Conservation (phyloP, 2,113 vertebrate genomes). For the Hyaena hyaena region DNA sequence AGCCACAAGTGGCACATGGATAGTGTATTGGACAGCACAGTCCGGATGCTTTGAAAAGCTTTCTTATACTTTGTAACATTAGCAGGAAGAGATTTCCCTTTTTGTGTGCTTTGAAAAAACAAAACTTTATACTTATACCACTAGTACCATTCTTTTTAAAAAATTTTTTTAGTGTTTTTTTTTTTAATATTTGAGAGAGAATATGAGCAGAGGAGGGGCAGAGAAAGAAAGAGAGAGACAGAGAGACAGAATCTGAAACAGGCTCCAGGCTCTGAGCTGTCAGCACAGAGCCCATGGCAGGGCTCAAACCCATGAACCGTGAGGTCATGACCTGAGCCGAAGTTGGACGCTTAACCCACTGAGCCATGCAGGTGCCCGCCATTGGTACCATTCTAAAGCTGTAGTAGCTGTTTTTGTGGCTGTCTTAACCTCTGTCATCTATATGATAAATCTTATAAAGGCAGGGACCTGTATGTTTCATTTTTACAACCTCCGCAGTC, state of each 20-base stretch:
- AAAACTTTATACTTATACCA: background rate
- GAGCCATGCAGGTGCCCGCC: too few species aligned
- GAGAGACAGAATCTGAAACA: too few species aligned
- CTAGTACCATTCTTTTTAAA: background rate
- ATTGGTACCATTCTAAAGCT: background rate
- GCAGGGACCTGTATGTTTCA: background rate
- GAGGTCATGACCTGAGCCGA: too few species aligned
- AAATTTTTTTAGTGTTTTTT: too few species aligned
- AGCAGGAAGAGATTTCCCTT: background rate
- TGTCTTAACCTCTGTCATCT: background rate
- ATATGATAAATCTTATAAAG: background rate
- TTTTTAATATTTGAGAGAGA: too few species aligned
- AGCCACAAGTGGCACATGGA: background rate
- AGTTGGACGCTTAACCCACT: too few species aligned
- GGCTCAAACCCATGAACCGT: too few species aligned
- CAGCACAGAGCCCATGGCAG: too few species aligned
- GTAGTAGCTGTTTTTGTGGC: background rate
- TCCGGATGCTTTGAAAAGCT: conserved; percentile 10
- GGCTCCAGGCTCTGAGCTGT: too few species aligned
- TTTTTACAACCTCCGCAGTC: background rate
- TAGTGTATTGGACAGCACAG: background rate
- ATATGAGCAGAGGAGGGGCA: too few species aligned
- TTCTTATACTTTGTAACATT: background rate
- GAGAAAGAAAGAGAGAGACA: too few species aligned
- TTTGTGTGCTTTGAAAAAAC: background rate